These are phyloP conservation scores for Pemphredon lugubris DNA, from an alignment of 2,888 invertebrate species.

Conservation along the genomic window DNA sequence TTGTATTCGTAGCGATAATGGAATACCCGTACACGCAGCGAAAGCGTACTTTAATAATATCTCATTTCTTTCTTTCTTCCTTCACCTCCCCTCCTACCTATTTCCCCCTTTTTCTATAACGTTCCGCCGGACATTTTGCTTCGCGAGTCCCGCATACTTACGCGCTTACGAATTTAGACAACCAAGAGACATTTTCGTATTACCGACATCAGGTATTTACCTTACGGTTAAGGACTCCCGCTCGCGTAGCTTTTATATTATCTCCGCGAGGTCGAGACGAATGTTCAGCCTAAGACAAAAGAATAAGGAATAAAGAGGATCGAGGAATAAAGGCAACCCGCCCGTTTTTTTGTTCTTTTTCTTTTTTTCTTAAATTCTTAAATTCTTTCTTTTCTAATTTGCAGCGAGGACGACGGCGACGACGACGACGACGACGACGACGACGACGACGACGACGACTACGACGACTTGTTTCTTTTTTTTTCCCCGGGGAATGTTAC, in stretches of 20 bases:
- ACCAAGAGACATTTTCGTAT: neutral
- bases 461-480: too few species aligned
- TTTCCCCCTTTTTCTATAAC: too few species aligned
- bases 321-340: conserved; percentile 24
- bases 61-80: too few species aligned
- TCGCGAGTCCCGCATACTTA: too few species aligned
- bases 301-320: conserved; percentile 18
- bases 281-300: conserved; percentile 15
- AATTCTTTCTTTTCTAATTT: conserved; percentile 31
- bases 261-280: conserved; percentile 12
- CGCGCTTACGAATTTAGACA: neutral
- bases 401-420: neutral
- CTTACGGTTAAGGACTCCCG: conserved; percentile 5
- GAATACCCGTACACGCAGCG: neutral
- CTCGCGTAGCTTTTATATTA: neutral
- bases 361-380: neutral
- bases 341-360: neutral
- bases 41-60: neutral
- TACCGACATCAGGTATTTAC: neutral
- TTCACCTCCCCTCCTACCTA: too few species aligned
- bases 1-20: neutral
- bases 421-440: too few species aligned
- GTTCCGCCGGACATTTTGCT: too few species aligned
- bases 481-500: too few species aligned
- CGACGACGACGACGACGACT: too few species aligned